Evolutionary conservation across 2,888 invertebrate species (phyloP).

Genomic region (Dromius quadrimaculatus): DNA sequence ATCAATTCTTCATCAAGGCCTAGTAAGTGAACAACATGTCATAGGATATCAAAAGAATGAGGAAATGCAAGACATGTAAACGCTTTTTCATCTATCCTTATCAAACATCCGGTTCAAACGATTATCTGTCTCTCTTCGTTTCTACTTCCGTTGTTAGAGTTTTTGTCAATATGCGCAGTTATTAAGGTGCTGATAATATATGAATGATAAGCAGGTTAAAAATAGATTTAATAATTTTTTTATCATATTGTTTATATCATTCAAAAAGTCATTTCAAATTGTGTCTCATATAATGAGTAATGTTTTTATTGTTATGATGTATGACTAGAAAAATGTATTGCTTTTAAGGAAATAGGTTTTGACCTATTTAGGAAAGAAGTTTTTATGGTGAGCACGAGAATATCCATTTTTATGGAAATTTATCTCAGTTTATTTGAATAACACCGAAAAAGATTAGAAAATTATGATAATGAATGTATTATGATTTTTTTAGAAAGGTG

Average conservation of each 20-base stretch:
- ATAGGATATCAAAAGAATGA: conserved; percentile 23
- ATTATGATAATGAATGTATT: too few species aligned
- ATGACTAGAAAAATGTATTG: neutral
- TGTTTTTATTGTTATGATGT: conserved; percentile 7
- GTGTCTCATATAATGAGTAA: neutral
- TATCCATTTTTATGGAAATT: too few species aligned
- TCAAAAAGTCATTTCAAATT: too few species aligned
- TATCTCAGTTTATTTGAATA: too few species aligned
- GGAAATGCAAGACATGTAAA: neutral
- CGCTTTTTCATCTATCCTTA: conserved; percentile 13
- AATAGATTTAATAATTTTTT: conserved; percentile 6
- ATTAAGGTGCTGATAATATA: conserved; percentile 2
- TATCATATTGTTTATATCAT: too few species aligned
- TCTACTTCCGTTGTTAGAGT: conserved; percentile 1
- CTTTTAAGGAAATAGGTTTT: conserved; percentile 1
- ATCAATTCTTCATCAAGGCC: neutral
- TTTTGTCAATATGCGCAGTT: conserved; percentile 18
- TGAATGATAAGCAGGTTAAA: neutral
- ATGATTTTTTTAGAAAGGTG: too few species aligned
- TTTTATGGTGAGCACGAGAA: too few species aligned
- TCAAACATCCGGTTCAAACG: conserved; percentile 2
- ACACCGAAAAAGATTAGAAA: too few species aligned
- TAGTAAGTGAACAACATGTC: conserved; percentile 23
- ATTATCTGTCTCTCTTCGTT: conserved; percentile 21
- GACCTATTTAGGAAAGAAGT: conserved; percentile 16